Percentiles rank a stretch among this genome's conserved stretches.
These are phyloP conservation scores for Schizotus pectinicornis DNA, from an alignment of 2,888 invertebrate genomes.

Conservation along the genomic window DNA sequence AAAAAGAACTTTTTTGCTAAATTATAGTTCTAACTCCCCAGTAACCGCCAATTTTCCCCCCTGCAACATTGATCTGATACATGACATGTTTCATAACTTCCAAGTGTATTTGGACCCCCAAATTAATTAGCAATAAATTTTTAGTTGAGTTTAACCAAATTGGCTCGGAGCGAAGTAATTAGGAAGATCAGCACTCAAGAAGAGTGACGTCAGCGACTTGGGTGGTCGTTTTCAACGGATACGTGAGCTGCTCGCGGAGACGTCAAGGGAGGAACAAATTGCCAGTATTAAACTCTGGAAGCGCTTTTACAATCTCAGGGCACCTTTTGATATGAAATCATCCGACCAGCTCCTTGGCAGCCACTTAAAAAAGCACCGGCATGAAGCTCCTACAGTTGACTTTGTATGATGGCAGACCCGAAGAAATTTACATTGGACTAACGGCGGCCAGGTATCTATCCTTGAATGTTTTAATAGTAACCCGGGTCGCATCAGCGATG, in stretches of 20 bases:
- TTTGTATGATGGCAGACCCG: no score
- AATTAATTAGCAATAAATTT: conserved; percentile 49
- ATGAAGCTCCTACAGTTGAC: no score
- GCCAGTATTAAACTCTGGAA: conserved; percentile 41
- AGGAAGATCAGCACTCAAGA: conserved; percentile 46
- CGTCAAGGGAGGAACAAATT: conserved; percentile 42
- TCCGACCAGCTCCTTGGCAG: conserved; percentile 1
- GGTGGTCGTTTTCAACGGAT: conserved; percentile 44
- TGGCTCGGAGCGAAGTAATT: conserved; percentile 46
- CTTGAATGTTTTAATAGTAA: no score
- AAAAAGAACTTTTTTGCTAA: no score
- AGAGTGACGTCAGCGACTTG: conserved; percentile 49
- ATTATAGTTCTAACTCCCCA: no score
- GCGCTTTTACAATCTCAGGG: conserved; percentile 30
- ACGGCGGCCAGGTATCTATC: no score
- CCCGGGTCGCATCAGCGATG: no score
- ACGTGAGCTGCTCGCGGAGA: conserved; percentile 23
- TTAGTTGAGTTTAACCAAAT: conserved; percentile 45
- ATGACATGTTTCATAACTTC: conserved; percentile 26
- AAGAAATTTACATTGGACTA: no score
- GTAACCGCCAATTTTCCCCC: not conserved
- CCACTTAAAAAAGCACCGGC: no score
- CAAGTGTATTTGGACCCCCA: conserved; percentile 25
- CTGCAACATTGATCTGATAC: conserved; percentile 3
- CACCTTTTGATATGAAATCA: conserved; percentile 30